Evolutionary conservation across 2,113 vertebrate genomes (phyloP), one percentile per base, ranked within the genome.

Genomic region (Pelobates fuscus): DNA sequence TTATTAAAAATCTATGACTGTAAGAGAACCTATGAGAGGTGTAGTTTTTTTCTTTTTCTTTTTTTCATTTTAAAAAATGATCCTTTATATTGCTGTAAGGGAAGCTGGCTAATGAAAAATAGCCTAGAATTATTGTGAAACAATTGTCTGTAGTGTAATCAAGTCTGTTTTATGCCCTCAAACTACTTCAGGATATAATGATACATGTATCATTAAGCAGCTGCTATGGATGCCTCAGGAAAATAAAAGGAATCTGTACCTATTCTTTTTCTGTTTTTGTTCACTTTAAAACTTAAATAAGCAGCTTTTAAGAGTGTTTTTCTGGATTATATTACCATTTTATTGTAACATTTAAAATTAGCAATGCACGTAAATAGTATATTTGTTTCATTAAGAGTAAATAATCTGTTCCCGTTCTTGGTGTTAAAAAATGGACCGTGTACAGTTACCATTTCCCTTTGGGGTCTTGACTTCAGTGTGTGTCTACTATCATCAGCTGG

Each of bases 111-210:
- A 91, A 92, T 93, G 89, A 93, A 91, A 93, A 93, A 93, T 92
- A 85, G 89, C 78, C 84, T 79, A 76, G 92, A 92, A 91, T 92
- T 90, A 92, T 92, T 90, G 91, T 89, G 91, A 90, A 93, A 93
- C 92, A 92, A 92, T 92, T 93, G 92, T 93, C 92, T 92, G 88
- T 88, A 91, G 90, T 94, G 91, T 94, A 94, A 94, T 92, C 92
- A 94, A 94, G 89, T 92, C 90, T 93, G 88, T 86, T 90, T 92
- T 63, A 84, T 92, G 90, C 92, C 91, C 91, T 92, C 84, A 87
- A 93, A 93, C 92, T 91, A 92, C 91, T 90, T 82, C 80, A 86
- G 87, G 89, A 90, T 92, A 87, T 92, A 92, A 93, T 92, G 92
- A 92, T 92, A 91, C 92, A 93, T 92, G 91, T 92, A 86, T 90